phyloP scores from a whole-genome alignment of 2,888 invertebrate genomes.

The Pyrochroa serraticornis region DNA sequence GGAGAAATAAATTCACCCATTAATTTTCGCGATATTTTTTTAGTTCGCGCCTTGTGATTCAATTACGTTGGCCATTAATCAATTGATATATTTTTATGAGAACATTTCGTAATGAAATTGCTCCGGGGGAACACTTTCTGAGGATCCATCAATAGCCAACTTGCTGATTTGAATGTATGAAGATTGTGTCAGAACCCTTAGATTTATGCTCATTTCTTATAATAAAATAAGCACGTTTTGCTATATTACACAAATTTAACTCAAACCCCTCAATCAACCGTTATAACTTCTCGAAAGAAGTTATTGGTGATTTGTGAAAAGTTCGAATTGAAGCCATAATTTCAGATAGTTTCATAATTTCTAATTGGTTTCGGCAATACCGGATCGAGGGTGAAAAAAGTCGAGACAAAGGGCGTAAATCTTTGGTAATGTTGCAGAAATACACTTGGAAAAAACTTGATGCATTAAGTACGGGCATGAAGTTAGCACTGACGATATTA shows the following conservation, averaged over 20 bases:
- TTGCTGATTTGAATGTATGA: conserved; percentile 17
- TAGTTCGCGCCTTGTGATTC: conserved; percentile 56
- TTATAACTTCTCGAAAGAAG: no score
- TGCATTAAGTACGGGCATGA: conserved; percentile 25
- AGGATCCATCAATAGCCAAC: conserved; percentile 24
- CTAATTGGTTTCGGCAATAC: conserved; percentile 20
- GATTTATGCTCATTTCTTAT: not conserved
- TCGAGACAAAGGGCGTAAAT: conserved; percentile 26
- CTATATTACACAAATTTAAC: no score
- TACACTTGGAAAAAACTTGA: conserved; percentile 28
- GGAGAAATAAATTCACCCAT: conserved; percentile 54
- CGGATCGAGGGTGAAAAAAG: conserved; percentile 14
- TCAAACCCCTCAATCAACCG: no score
- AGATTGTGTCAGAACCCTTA: conserved; percentile 9
- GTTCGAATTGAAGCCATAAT: conserved; percentile 21
- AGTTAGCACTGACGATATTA: conserved; percentile 44
- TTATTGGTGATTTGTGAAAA: conserved; percentile 7
- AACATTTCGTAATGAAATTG: conserved; percentile 56
- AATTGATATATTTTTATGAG: conserved; percentile 57
- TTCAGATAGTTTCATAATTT: conserved; percentile 9
- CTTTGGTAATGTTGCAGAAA: conserved; percentile 19
- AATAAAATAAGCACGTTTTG: no score
- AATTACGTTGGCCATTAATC: conserved; percentile 58
- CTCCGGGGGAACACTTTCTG: conserved; percentile 23
- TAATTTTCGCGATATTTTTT: conserved; percentile 54